Evolutionary conservation across 2,113 vertebrate genomes (phyloP).

Genomic region (Atrichornis clamosus): DNA sequence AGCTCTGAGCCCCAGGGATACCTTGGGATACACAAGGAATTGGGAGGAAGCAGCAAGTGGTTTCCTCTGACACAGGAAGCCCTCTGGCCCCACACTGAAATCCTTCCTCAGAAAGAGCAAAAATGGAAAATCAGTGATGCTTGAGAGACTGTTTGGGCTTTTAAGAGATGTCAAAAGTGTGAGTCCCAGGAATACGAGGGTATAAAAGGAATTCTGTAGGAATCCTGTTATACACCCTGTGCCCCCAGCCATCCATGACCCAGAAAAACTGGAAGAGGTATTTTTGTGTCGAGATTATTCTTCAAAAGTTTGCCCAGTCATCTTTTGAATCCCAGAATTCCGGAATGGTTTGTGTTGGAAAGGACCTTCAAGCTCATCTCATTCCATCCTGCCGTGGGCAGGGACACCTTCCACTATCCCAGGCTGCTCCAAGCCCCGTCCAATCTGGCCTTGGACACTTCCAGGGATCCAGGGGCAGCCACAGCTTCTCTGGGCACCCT

Average conservation of each 20-base stretch:
- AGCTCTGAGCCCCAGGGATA: neutral
- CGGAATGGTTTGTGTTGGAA: neutral
- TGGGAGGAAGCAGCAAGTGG: neutral
- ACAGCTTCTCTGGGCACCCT: neutral
- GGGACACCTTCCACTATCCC: neutral
- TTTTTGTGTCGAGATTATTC: neutral
- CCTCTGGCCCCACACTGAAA: neutral
- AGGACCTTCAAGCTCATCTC: neutral
- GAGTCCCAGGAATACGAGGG: fast-evolving
- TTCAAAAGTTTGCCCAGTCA: neutral
- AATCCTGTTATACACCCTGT: neutral
- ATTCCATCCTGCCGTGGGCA: neutral
- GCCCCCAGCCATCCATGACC: fast-evolving
- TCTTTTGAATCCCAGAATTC: neutral
- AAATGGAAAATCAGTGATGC: neutral
- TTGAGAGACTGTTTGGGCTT: neutral
- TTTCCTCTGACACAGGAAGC: neutral
- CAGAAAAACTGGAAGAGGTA: neutral
- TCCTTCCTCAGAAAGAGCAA: neutral
- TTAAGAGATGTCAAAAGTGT: neutral
- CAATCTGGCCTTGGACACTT: fast-evolving
- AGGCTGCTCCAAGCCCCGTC: fast-evolving
- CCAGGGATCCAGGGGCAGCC: neutral
- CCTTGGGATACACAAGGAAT: neutral
- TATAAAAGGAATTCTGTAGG: neutral